These are phyloP conservation scores for Rafetus swinhoei DNA, from an alignment of 2,113 vertebrate species.

Conservation along the genomic window DNA sequence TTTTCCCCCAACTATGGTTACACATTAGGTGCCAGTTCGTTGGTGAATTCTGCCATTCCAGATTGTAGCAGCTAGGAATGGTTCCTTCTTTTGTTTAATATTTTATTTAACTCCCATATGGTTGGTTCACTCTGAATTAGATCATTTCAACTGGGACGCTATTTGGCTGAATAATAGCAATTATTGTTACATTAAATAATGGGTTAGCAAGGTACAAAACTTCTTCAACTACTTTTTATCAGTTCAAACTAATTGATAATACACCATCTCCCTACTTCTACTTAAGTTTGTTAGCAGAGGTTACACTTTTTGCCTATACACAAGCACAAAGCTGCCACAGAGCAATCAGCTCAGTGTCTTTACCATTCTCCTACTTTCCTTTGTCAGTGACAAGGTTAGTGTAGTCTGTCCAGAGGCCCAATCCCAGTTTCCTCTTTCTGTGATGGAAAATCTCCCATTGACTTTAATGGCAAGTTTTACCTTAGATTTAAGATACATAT, in stretches of 20 bases:
- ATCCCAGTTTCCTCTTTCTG: background rate
- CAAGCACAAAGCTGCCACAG: background rate
- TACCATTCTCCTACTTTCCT: background rate
- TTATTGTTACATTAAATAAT: background rate
- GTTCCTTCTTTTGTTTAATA: background rate
- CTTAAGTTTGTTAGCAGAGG: background rate
- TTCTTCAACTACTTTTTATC: background rate
- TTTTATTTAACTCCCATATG: background rate
- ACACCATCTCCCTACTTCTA: background rate
- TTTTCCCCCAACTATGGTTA: background rate
- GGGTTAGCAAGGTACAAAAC: background rate
- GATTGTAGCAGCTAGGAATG: background rate
- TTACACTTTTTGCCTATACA: background rate
- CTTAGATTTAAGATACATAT: background rate
- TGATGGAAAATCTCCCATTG: background rate
- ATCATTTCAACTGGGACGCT: background rate
- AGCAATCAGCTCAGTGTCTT: background rate
- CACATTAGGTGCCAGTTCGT: background rate
- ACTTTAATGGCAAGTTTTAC: background rate
- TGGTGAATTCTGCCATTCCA: background rate
- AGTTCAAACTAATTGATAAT: background rate
- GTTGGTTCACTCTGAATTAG: constrained; percentile 1
- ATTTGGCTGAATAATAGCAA: background rate
- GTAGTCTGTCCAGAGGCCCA: background rate
- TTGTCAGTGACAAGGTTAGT: background rate